These are phyloP conservation scores for Phaetusa simplex DNA, from an alignment of 2,113 vertebrate genomes.

Conservation along the genomic window DNA sequence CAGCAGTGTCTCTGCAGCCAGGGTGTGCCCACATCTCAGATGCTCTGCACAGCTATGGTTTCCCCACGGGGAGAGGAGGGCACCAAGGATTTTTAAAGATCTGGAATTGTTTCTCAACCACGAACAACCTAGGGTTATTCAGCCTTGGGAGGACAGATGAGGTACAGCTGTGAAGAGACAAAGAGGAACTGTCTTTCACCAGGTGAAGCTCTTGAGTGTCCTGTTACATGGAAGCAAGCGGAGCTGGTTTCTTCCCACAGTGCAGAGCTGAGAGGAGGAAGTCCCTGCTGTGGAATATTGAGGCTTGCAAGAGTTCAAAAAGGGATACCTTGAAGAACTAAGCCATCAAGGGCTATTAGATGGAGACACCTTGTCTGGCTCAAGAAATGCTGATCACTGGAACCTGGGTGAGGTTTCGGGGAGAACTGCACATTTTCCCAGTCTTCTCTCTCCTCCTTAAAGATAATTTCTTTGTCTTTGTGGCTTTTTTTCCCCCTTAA, in stretches of 20 bases:
- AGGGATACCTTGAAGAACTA: constrained; percentile 1
- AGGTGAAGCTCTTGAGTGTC: neutral
- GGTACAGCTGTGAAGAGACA: neutral
- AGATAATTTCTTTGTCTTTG: neutral
- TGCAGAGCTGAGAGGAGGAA: neutral
- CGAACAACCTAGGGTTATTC: neutral
- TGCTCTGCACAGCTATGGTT: neutral
- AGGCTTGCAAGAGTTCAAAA: constrained; percentile 25
- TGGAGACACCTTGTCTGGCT: constrained; percentile 37
- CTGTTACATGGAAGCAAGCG: neutral
- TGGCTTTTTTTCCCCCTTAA: neutral
- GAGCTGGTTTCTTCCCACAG: neutral
- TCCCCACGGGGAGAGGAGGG: neutral
- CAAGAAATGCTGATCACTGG: neutral
- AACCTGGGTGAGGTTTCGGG: neutral
- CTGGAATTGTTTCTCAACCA: neutral
- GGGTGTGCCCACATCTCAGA: neutral
- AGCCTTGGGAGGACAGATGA: neutral
- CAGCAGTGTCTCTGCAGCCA: neutral
- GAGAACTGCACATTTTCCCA: neutral
- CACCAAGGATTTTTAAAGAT: neutral
- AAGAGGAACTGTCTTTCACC: neutral
- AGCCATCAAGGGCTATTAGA: constrained; percentile 10
- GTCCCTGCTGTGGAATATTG: neutral
- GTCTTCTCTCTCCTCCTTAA: neutral